These are phyloP conservation scores for Creontiades dilutus DNA, from an alignment of 2,888 invertebrate genomes.

Conservation along the genomic window DNA sequence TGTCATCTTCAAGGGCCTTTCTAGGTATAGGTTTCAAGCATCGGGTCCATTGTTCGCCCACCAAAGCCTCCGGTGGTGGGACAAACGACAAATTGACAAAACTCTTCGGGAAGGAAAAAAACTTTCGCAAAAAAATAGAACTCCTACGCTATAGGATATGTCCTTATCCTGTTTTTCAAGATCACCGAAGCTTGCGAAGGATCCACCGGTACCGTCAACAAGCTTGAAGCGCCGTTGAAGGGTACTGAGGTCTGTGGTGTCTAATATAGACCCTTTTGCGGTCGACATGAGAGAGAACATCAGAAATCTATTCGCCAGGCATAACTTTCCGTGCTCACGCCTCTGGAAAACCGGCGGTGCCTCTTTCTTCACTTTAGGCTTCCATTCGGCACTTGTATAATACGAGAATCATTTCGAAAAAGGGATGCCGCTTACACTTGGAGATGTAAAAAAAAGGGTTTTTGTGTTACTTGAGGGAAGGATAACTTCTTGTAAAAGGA, in stretches of 20 bases:
- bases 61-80: not conserved
- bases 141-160: not conserved
- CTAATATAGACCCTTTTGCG: conserved; percentile 11
- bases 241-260: conserved; percentile 4
- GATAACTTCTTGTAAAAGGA: not conserved
- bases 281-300: not conserved
- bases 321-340: conserved; percentile 39
- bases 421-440: not conserved
- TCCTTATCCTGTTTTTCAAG: conserved; percentile 31
- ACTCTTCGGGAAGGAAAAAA: not conserved
- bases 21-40: conserved; percentile 55
- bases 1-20: conserved; percentile 45
- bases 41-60: not conserved
- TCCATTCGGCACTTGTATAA: conserved; percentile 7
- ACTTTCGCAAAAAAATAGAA: not conserved
- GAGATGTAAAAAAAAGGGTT: not conserved
- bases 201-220: conserved; percentile 15
- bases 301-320: conserved; percentile 10
- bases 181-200: not conserved
- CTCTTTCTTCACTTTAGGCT: not conserved
- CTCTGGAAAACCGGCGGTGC: conserved; percentile 23
- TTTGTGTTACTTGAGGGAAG: not conserved
- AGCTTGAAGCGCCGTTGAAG: not conserved
- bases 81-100: conserved; percentile 41
- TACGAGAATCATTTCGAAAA: not conserved